Evolutionary conservation across 2,888 invertebrate genomes (phyloP), one percentile per base, ranked within the genome.

Genomic region (Mongoloraphidia duomilia): DNA sequence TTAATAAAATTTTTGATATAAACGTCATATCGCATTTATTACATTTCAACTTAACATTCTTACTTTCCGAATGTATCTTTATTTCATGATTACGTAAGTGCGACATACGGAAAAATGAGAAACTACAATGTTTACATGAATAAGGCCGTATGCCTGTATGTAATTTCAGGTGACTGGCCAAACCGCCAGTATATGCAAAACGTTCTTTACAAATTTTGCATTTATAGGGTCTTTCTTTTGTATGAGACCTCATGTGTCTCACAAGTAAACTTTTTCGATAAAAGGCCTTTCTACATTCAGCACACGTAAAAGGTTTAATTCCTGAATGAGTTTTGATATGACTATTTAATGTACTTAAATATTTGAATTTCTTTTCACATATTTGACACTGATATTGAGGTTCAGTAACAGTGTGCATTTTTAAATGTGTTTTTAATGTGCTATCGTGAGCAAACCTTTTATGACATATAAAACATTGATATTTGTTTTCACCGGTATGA

Each of bases 341-440:
- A 26, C 48, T 48, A n/a, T 42, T 48, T 5, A 48, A 13, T 1
- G 48, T 48, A 26, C 48, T 48, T 26, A 43, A 33, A 26, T 48
- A 48, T 37, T 48, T 48, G 35, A 48, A 48, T 37, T 17, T 41
- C 33, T 48, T 48, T 12, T 48, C 48, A 26, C 48, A 48, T 13
- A 48, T 48, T 9, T 48, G 43, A n/a, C 48, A 48, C 33, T 43
- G n/a, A 10, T 48, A 43, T 43, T 48, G 48, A 0, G 48, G 48
- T 26, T 48, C 48, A 3, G 35, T 48, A 12, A 48, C 33, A 14
- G 48, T 43, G 33, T 48, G 48, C 48, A 48, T 48, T 37, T 48
- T 48, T 8, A 48, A 17, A 17, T 48, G 43, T 17, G 43, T 42
- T 36, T 43, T 42, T 17, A 48, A 33, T 12, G 43, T 48, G 12